Evolutionary conservation across 2,113 vertebrate species (phyloP).

Genomic region (Cryptomyrus ogoouensis): DNA sequence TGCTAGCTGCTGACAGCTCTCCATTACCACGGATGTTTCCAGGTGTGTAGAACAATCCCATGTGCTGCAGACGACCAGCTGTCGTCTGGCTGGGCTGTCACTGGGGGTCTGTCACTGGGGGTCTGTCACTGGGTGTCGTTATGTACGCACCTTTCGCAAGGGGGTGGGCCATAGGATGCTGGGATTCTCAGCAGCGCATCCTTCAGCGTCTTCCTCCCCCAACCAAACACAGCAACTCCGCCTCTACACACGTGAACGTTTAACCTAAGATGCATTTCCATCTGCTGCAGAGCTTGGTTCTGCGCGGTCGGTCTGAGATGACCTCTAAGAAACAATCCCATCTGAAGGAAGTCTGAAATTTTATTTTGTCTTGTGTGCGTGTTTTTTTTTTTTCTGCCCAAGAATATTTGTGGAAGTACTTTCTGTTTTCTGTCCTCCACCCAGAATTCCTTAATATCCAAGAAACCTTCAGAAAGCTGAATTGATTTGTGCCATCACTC

Average conservation of each 20-base stretch:
- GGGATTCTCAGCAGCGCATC: background rate
- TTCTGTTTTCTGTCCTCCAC: background rate
- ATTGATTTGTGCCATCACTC: background rate
- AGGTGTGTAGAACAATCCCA: constrained; percentile 13
- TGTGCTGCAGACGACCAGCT: constrained; percentile 13
- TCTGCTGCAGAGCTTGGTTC: background rate
- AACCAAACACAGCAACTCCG: background rate
- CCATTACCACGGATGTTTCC: background rate
- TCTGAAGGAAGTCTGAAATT: background rate
- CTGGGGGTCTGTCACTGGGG: background rate
- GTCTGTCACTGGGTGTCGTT: background rate
- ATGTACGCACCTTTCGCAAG: background rate
- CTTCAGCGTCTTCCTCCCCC: background rate
- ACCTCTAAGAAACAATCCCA: background rate
- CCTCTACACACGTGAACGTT: constrained; percentile 17
- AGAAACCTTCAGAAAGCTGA: background rate
- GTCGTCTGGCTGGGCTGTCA: constrained; percentile 10
- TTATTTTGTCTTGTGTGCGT: background rate
- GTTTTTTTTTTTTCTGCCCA: background rate
- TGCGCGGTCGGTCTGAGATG: background rate
- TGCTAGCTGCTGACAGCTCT: background rate
- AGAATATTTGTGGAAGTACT: background rate
- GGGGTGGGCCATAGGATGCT: background rate
- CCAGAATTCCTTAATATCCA: no score
- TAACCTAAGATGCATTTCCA: constrained; percentile 21